phyloP scores from a whole-genome alignment of 2,888 invertebrate species.

The Idaea dimidiata region DNA sequence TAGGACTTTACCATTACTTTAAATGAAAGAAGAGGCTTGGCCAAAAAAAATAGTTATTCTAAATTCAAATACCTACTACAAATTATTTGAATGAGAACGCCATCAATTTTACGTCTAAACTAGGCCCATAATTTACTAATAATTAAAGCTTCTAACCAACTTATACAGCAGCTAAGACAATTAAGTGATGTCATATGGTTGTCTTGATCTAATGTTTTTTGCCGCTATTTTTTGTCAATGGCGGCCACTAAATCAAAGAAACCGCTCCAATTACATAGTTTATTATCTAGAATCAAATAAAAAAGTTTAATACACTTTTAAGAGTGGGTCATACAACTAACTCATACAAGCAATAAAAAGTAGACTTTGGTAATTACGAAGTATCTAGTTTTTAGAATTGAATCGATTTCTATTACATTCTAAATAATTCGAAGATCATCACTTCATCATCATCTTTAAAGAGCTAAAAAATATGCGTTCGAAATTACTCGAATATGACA shows the following conservation, averaged over 20 bases:
- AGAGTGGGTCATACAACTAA: neutral
- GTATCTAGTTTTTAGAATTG: too few species aligned
- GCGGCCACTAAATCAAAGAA: slow-evolving; percentile 22
- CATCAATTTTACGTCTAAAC: neutral
- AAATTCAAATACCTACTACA: too few species aligned
- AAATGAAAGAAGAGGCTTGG: too few species aligned
- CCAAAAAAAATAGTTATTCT: too few species aligned
- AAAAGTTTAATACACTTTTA: neutral
- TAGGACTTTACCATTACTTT: too few species aligned
- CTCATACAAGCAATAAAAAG: neutral
- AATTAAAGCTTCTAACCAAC: neutral
- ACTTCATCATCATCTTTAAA: too few species aligned
- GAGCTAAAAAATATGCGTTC: too few species aligned
- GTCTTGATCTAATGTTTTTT: slow-evolving; percentile 14
- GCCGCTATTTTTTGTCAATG: slow-evolving; percentile 19
- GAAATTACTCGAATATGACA: too few species aligned
- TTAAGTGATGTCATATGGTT: neutral
- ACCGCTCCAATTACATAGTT: slow-evolving; percentile 23
- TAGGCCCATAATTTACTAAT: neutral
- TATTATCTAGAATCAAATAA: neutral
- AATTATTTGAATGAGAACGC: neutral
- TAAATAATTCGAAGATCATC: too few species aligned
- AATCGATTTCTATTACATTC: too few species aligned
- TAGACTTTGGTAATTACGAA: neutral
- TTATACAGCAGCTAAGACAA: neutral